A percentile compares a stretch with the other conserved stretches of the same genome.
Conservation (phyloP, 2,888 invertebrate species). For the Hirudinaria manillensis region DNA sequence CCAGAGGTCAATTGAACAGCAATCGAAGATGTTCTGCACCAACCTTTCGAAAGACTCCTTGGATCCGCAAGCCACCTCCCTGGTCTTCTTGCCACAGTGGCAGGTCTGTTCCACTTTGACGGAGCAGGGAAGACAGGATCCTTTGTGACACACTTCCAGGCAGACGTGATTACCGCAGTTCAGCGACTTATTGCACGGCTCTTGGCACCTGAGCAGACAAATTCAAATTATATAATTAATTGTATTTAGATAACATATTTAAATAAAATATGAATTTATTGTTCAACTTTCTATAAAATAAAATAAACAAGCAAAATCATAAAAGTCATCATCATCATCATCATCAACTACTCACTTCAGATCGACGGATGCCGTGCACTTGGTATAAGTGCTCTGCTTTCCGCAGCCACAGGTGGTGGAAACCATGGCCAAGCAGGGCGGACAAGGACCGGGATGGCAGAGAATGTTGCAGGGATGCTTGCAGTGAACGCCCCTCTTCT, state of each 20-base stretch:
- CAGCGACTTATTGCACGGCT: constrained; percentile 67
- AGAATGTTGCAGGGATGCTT: constrained; percentile 63
- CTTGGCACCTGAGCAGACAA: constrained; percentile 60
- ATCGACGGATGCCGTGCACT: constrained; percentile 49
- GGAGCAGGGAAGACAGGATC: constrained; percentile 68
- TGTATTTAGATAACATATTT: not conserved
- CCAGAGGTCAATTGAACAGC: not conserved
- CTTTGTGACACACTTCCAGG: constrained; percentile 69
- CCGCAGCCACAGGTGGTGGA: constrained; percentile 53
- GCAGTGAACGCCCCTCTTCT: constrained; percentile 54
- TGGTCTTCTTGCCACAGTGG: constrained; percentile 64
- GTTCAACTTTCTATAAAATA: no score
- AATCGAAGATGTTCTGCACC: not conserved
- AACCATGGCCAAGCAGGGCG: constrained; percentile 72
- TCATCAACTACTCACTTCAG: constrained; percentile 55
- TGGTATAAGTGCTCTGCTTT: constrained; percentile 43
- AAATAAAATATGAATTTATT: no score
- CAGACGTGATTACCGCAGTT: constrained; percentile 76
- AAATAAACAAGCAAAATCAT: not conserved
- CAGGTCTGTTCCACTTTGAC: constrained; percentile 57
- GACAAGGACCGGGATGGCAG: constrained; percentile 70
- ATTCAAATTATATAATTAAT: not conserved
- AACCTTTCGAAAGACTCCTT: constrained; percentile 40
- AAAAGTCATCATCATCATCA: not conserved
- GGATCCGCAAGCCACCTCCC: constrained; percentile 63